These are phyloP conservation scores for Dendrophyllia cribrosa DNA, from an alignment of 64 coral and sea anemone species.

Conservation along the genomic window DNA sequence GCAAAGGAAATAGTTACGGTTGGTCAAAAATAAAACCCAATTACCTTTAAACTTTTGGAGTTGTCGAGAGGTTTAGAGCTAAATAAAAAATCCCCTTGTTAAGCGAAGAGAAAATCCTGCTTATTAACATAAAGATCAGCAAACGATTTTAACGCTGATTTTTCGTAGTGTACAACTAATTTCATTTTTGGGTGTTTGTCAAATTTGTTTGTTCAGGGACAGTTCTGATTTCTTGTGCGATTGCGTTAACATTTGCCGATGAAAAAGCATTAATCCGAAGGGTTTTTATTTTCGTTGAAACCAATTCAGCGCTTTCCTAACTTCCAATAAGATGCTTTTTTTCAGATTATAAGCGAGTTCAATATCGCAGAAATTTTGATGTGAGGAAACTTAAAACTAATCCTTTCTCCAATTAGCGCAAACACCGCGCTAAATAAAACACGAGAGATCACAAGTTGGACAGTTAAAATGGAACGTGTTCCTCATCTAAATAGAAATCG, in stretches of 20 bases:
- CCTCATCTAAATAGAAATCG: constrained; percentile 32
- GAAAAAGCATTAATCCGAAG: neutral
- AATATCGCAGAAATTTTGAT: neutral
- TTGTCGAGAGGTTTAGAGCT: neutral
- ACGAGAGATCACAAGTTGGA: neutral
- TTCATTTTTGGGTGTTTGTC: constrained; percentile 33
- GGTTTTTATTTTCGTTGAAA: neutral
- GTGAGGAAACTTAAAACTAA: neutral
- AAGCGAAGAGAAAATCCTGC: neutral
- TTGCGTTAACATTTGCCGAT: neutral
- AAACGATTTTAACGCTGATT: neutral
- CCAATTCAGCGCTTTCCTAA: neutral
- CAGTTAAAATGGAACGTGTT: constrained; percentile 39
- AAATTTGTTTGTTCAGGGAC: constrained; percentile 13
- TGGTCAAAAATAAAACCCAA: constrained; percentile 1
- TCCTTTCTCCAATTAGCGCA: neutral
- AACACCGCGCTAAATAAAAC: neutral
- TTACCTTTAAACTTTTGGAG: constrained; percentile 14
- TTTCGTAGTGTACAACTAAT: constrained; percentile 44
- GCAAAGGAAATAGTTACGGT: neutral
- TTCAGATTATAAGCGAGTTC: too few relatives aligned
- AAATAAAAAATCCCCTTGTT: neutral
- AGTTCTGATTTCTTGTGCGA: constrained; percentile 32
- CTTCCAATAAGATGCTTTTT: too few relatives aligned
- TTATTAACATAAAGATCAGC: neutral